Evolutionary conservation across 2,888 invertebrate genomes (phyloP).

Genomic region (Eupithecia dodoneata): DNA sequence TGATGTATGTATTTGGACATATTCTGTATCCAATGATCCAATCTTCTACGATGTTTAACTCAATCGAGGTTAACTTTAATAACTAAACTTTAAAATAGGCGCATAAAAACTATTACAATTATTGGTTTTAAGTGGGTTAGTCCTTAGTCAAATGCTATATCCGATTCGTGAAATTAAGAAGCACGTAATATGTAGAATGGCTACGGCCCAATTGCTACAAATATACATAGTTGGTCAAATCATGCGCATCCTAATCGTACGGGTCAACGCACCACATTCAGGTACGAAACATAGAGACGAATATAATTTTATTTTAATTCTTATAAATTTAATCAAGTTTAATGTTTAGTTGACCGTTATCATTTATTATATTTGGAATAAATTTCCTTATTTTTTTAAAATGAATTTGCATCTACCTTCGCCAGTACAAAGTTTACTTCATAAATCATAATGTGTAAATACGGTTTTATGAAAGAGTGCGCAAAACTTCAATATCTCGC

Average conservation of each 20-base stretch:
- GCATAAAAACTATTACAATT: not conserved
- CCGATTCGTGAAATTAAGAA: slow-evolving; percentile 20
- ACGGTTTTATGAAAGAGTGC: not conserved
- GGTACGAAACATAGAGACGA: slow-evolving; percentile 27
- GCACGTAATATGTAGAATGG: slow-evolving; percentile 26
- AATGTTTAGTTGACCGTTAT: not conserved
- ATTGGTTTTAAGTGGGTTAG: slow-evolving; percentile 7
- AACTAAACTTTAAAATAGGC: not conserved
- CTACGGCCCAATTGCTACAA: slow-evolving; percentile 37
- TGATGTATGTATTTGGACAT: slow-evolving; percentile 9
- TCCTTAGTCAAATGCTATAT: slow-evolving; percentile 8
- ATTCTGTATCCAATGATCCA: slow-evolving; percentile 30
- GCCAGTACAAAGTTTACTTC: not conserved
- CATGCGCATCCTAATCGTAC: slow-evolving; percentile 36
- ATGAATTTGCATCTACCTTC: not conserved
- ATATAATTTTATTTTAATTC: not conserved
- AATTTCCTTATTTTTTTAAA: not conserved
- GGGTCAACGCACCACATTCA: slow-evolving; percentile 35
- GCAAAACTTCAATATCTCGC: not conserved
- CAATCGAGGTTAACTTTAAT: slow-evolving; percentile 20
- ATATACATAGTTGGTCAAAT: slow-evolving; percentile 31
- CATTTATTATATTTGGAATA: not conserved
- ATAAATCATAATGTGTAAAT: not conserved
- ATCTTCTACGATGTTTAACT: slow-evolving; percentile 24
- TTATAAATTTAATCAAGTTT: not conserved